A percentile compares a stretch with the other conserved stretches of the same genome.
Conservation (phyloP, 2,113 vertebrate genomes). For the Dromaius novaehollandiae region DNA sequence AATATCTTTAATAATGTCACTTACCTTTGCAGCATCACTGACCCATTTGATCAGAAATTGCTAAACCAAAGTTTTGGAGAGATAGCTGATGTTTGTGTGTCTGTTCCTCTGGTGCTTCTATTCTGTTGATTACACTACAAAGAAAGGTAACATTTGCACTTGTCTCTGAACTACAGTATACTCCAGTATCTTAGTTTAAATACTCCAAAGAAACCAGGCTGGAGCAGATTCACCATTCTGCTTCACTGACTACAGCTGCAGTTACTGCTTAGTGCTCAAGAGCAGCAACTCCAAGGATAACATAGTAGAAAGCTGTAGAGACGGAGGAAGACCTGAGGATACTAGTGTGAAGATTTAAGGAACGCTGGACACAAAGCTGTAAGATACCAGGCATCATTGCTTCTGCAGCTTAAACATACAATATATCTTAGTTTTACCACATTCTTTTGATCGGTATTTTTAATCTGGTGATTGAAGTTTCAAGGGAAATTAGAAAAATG, state of each 20-base stretch:
- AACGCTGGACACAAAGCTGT: neutral
- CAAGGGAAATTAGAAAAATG: neutral
- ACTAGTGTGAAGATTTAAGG: neutral
- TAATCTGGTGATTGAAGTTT: neutral
- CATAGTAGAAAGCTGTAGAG: neutral
- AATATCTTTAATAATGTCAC: neutral
- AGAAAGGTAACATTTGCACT: neutral
- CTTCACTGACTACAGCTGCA: rapidly evolving
- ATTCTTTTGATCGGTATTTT: neutral
- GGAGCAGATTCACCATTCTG: neutral
- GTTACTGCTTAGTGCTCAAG: neutral
- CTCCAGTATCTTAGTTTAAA: neutral
- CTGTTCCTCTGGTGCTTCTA: neutral
- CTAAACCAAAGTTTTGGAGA: neutral
- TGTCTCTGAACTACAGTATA: neutral
- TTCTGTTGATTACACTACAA: neutral
- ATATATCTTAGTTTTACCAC: neutral
- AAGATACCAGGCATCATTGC: neutral
- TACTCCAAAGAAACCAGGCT: neutral
- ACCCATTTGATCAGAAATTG: neutral
- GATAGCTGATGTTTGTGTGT: neutral
- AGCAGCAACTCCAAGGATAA: neutral
- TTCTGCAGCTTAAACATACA: neutral
- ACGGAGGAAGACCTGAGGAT: neutral
- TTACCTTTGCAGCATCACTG: neutral